Percentiles rank a stretch among this genome's conserved stretches.
phyloP scores from a whole-genome alignment of 2,797 vertebrate genomes.

The Chromobotia macracanthus region DNA sequence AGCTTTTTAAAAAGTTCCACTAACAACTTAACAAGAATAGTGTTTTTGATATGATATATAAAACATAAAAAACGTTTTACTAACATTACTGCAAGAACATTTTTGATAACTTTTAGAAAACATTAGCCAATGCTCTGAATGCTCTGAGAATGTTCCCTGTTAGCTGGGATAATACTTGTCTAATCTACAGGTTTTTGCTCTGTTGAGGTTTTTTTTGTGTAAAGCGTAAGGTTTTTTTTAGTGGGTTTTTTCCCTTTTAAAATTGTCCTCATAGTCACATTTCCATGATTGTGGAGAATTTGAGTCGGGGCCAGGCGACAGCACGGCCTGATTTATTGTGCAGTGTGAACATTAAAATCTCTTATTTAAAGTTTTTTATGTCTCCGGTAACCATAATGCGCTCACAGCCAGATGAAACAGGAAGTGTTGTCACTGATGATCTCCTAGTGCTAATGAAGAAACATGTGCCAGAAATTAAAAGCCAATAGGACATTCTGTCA shows the following conservation, averaged over 20 bases:
- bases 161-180: conserved; percentile 19
- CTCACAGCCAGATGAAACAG: conserved; percentile 68
- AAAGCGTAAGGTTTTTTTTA: conserved; percentile 10
- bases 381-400: conserved; percentile 67
- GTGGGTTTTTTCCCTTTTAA: neutral
- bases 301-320: neutral
- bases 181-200: conserved; percentile 51
- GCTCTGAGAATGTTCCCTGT: too few relatives aligned
- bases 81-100: too few relatives aligned
- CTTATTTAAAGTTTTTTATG: conserved; percentile 56
- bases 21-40: too few relatives aligned
- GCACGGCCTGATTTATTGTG: conserved; percentile 10
- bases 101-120: too few relatives aligned
- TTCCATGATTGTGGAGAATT: conserved; percentile 29
- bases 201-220: conserved; percentile 18
- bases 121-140: too few relatives aligned
- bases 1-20: too few relatives aligned
- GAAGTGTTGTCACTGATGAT: conserved; percentile 74
- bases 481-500: conserved; percentile 70
- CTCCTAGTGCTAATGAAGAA: conserved; percentile 73
- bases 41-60: too few relatives aligned
- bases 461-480: conserved; percentile 67
- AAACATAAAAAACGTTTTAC: too few relatives aligned
- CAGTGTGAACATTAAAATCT: conserved; percentile 42
- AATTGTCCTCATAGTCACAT: conserved; percentile 28